A percentile compares a stretch with the other conserved stretches of the same genome.
Evolutionary conservation across 2,888 invertebrate species (phyloP).

Genomic region (Gandaritis pyraliata): DNA sequence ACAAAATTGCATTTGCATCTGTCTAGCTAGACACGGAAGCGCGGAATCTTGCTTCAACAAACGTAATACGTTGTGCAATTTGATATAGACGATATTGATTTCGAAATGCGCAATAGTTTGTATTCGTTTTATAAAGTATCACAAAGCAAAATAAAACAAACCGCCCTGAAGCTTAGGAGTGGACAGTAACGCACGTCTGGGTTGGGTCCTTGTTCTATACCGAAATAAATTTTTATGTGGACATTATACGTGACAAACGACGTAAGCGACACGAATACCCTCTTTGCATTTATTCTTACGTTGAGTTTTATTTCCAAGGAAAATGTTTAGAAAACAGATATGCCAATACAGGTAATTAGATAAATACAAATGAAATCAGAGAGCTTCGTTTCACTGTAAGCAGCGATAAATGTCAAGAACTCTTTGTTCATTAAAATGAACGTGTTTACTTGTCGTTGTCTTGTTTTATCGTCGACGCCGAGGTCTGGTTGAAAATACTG

Average conservation of each 20-base stretch:
- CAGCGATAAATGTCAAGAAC: conserved; percentile 50
- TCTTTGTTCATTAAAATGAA: conserved; percentile 49
- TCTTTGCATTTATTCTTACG: conserved; percentile 57
- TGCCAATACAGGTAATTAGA: conserved; percentile 38
- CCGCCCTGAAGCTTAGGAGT: conserved; percentile 52
- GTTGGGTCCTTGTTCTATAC: conserved; percentile 62
- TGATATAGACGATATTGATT: conserved; percentile 4
- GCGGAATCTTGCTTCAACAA: conserved; percentile 5
- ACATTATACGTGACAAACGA: conserved; percentile 75
- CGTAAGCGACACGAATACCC: conserved; percentile 66
- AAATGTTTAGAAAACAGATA: conserved; percentile 29
- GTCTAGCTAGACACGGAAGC: conserved; percentile 15
- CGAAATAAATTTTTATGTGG: conserved; percentile 73
- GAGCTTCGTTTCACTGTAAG: conserved; percentile 41
- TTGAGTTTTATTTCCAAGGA: conserved; percentile 32
- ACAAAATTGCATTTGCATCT: conserved; percentile 29
- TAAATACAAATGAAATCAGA: conserved; percentile 44
- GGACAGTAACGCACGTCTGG: conserved; percentile 62
- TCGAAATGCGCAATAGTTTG: not conserved
- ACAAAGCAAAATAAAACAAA: conserved; percentile 48
- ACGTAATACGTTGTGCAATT: conserved; percentile 12
- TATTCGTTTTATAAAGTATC: conserved; percentile 14
- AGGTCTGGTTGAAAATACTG: conserved; percentile 46
- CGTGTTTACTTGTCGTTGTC: conserved; percentile 47
- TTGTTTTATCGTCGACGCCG: conserved; percentile 40